Percentiles rank a stretch among this genome's conserved stretches.
Conservation (phyloP, 2,113 vertebrate genomes). For the Ariopsis seemanni region DNA sequence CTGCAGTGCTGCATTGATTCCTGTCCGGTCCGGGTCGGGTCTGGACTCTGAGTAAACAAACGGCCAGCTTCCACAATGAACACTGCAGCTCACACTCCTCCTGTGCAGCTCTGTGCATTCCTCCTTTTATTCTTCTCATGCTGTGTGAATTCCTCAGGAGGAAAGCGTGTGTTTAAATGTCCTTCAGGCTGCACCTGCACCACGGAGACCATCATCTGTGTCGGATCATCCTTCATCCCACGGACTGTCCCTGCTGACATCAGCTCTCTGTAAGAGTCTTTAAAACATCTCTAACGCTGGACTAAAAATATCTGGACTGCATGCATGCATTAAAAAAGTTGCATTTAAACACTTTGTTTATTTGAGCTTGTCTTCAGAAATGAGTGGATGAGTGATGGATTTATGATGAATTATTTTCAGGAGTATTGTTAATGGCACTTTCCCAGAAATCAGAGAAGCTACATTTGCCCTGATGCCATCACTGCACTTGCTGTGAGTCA, state of each 20-base stretch:
- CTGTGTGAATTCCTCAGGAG: slow-evolving; percentile 52
- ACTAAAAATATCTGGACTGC: not conserved
- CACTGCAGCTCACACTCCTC: slow-evolving; percentile 61
- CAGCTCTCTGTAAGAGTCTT: slow-evolving; percentile 84
- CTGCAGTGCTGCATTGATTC: slow-evolving; percentile 55
- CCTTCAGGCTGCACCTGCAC: slow-evolving; percentile 90
- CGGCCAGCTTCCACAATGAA: slow-evolving; percentile 33
- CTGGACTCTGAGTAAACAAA: slow-evolving; percentile 26
- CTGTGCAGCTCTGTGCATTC: slow-evolving; percentile 42
- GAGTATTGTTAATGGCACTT: slow-evolving; percentile 94
- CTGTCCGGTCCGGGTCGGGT: slow-evolving; percentile 29
- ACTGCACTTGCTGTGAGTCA: slow-evolving; percentile 90
- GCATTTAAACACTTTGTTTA: not conserved
- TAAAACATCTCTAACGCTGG: not conserved
- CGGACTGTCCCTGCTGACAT: slow-evolving; percentile 83
- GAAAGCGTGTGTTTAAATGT: slow-evolving; percentile 79
- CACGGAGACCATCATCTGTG: slow-evolving; percentile 90
- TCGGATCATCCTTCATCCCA: slow-evolving; percentile 82
- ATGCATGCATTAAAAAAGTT: not conserved
- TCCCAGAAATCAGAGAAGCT: slow-evolving; percentile 89
- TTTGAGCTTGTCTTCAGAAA: no score
- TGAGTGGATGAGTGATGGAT: not conserved
- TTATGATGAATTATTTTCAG: slow-evolving; percentile 63
- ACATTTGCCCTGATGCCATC: slow-evolving; percentile 95
- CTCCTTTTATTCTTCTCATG: slow-evolving; percentile 56